These are phyloP conservation scores for Phoenicopterus ruber DNA, from an alignment of 2,113 vertebrate genomes.

Conservation along the genomic window DNA sequence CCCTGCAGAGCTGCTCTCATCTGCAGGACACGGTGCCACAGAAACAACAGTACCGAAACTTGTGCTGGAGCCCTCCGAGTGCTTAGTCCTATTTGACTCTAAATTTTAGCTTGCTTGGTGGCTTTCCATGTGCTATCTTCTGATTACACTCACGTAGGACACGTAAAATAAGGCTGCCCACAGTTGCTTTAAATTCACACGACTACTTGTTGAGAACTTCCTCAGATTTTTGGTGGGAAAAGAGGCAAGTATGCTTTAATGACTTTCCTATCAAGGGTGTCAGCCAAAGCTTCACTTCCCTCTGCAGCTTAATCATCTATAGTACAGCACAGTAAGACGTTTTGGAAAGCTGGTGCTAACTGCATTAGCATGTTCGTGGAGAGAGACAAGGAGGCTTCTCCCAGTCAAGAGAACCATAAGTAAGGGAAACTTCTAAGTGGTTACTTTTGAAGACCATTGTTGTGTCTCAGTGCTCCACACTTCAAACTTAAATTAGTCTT, in stretches of 20 bases:
- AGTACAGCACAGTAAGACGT: background rate
- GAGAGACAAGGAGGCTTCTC: background rate
- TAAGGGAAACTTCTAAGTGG: slow-evolving; percentile 31
- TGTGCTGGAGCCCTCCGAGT: background rate
- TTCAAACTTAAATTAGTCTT: slow-evolving; percentile 56
- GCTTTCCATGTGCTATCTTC: background rate
- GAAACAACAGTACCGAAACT: background rate
- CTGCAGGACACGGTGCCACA: too few species aligned
- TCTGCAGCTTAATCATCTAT: slow-evolving; percentile 14
- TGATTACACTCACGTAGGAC: accelerated
- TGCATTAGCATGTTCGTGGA: background rate
- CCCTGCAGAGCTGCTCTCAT: background rate
- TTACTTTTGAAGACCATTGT: slow-evolving; percentile 39
- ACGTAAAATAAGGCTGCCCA: background rate
- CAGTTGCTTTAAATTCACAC: background rate
- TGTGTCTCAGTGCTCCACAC: slow-evolving; percentile 2
- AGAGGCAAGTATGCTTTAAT: background rate
- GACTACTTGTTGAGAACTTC: background rate
- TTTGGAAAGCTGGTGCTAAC: background rate
- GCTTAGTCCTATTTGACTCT: background rate
- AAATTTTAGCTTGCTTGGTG: background rate
- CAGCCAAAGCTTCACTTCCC: background rate
- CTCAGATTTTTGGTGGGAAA: background rate
- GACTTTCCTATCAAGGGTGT: background rate
- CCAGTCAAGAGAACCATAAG: background rate